phyloP scores from a whole-genome alignment of 2,888 invertebrate species.

The Priocnemis perturbator region DNA sequence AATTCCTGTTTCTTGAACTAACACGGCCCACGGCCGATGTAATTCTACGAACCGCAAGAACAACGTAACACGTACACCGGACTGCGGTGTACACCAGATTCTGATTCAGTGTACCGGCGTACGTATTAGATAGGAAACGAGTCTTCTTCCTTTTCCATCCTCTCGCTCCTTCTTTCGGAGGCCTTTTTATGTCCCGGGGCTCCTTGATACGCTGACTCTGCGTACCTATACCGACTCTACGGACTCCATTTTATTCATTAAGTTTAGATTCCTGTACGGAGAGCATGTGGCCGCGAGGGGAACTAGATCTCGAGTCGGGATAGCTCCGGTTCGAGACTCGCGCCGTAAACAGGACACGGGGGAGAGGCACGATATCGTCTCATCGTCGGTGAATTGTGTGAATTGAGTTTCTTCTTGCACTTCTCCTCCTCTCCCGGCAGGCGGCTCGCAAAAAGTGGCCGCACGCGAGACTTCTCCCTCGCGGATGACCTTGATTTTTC shows the following conservation, averaged over 20 bases:
- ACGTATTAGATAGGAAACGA: conserved; percentile 30
- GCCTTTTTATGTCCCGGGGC: not conserved
- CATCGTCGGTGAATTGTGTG: conserved; percentile 38
- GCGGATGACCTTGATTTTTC: not conserved
- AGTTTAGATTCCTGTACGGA: conserved; percentile 72
- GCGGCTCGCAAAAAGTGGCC: not conserved
- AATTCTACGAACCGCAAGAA: conserved; percentile 60
- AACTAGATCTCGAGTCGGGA: conserved; percentile 68
- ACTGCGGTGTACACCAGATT: conserved; percentile 38
- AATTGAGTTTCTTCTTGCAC: conserved; percentile 48
- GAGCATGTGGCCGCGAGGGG: conserved; percentile 42
- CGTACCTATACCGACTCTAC: conserved; percentile 6
- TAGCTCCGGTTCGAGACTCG: conserved; percentile 54
- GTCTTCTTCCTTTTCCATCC: conserved; percentile 13
- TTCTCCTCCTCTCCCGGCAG: not conserved
- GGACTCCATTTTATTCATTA: conserved; percentile 72
- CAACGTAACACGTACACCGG: conserved; percentile 43
- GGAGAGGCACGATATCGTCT: conserved; percentile 51
- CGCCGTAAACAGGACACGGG: conserved; percentile 54
- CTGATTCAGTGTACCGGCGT: conserved; percentile 46
- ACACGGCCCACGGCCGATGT: conserved; percentile 43
- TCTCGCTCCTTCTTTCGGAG: conserved; percentile 22
- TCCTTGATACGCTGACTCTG: not conserved
- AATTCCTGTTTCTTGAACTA: conserved; percentile 62
- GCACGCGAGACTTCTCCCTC: conserved; percentile 4